These are phyloP conservation scores for Leptoteleia sp. DNA, from an alignment of 1,140 invertebrate genomes.

Conservation along the genomic window DNA sequence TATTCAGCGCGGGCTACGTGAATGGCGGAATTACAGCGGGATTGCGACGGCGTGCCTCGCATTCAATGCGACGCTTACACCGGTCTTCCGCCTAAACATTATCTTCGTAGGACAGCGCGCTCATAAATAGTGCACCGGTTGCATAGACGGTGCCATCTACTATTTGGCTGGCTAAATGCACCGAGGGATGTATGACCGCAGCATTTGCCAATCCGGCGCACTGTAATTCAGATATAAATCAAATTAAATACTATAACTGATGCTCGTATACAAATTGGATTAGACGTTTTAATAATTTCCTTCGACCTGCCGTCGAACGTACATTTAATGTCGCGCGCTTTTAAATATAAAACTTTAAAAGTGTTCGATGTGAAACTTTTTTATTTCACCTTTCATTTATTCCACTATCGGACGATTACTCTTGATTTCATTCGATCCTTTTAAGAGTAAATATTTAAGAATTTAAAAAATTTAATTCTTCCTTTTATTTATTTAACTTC, in stretches of 20 bases:
- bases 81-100: constrained; percentile 53
- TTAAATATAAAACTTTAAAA: too few species aligned
- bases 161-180: constrained; percentile 29
- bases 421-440: too few species aligned
- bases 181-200: constrained; percentile 34
- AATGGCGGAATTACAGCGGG: constrained; percentile 36
- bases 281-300: constrained; percentile 3
- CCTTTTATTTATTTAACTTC: too few species aligned
- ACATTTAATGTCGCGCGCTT: too few species aligned
- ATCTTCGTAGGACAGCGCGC: constrained; percentile 45
- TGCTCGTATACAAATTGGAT: constrained; percentile 2
- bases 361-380: too few species aligned
- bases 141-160: constrained; percentile 45
- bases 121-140: constrained; percentile 56
- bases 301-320: too few species aligned
- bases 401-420: too few species aligned
- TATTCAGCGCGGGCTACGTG: constrained; percentile 33
- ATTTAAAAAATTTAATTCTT: too few species aligned
- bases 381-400: too few species aligned
- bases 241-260: constrained; percentile 3
- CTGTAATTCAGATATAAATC: constrained; percentile 38
- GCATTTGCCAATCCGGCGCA: constrained; percentile 20
- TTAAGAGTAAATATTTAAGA: too few species aligned
- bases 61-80: constrained; percentile 48
- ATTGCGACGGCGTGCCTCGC: constrained; percentile 32